phyloP scores from a whole-genome alignment of 2,888 invertebrate species.

The Spilosoma lubricipeda region DNA sequence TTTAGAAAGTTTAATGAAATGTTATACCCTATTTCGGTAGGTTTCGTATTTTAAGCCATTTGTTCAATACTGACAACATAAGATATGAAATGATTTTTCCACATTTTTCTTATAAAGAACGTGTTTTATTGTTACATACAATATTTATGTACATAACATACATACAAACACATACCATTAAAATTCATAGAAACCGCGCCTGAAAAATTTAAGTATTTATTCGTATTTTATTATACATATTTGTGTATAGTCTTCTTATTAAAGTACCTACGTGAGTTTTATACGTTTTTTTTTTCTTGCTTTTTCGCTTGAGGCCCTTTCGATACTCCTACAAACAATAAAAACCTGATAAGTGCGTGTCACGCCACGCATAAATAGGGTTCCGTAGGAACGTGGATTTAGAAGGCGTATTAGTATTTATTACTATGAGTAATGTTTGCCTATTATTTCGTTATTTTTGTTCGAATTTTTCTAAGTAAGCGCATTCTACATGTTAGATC shows the following conservation, averaged over 20 bases:
- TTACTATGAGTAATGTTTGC: too few species aligned
- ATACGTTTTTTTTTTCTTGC: background rate
- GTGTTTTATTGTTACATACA: background rate
- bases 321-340: background rate
- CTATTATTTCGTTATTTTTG: too few species aligned
- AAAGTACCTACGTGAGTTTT: background rate
- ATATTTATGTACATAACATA: background rate
- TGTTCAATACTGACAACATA: slow-evolving; percentile 9
- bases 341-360: background rate
- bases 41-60: slow-evolving; percentile 18
- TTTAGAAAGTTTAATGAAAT: slow-evolving; percentile 35
- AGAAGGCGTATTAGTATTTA: too few species aligned
- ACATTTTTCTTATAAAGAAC: background rate
- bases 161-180: background rate
- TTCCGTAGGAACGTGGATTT: too few species aligned
- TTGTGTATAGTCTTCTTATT: background rate
- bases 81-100: slow-evolving; percentile 8
- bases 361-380: too few species aligned
- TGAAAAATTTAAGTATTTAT: background rate
- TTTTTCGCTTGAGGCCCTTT: background rate
- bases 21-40: slow-evolving; percentile 22
- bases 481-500: too few species aligned
- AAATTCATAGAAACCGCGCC: background rate
- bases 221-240: background rate
- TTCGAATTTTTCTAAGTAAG: too few species aligned